phyloP scores from a whole-genome alignment of 2,113 vertebrate genomes.

The Sula dactylatra region DNA sequence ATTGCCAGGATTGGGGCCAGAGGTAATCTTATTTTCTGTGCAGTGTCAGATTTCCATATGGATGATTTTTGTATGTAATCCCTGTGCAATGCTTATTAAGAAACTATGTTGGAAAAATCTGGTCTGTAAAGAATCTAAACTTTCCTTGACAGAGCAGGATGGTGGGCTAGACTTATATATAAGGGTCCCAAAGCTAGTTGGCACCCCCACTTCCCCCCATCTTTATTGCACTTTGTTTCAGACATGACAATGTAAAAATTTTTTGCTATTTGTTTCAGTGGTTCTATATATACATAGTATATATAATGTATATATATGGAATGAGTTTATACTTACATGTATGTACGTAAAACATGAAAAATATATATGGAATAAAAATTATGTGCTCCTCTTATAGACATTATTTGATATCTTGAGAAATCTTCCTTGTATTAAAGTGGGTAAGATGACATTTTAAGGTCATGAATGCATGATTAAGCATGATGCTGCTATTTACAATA shows the following conservation, averaged over 20 bases:
- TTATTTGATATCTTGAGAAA: background rate
- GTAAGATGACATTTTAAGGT: constrained; percentile 70
- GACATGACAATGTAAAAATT: constrained; percentile 32
- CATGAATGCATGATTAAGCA: constrained; percentile 59
- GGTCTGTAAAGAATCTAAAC: background rate
- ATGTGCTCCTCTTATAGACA: too few relatives aligned
- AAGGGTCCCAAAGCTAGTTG: background rate
- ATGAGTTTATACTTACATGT: background rate
- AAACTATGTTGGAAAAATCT: background rate
- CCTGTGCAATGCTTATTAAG: background rate
- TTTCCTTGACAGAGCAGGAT: background rate
- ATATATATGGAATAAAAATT: background rate
- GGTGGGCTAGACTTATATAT: background rate
- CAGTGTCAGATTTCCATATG: background rate
- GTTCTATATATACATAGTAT: background rate
- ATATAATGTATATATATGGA: background rate
- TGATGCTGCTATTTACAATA: constrained; percentile 62
- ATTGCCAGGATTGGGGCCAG: background rate
- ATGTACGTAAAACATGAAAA: background rate
- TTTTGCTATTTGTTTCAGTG: constrained; percentile 51
- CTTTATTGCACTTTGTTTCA: background rate
- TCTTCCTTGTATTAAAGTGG: constrained; percentile 59
- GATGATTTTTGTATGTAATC: background rate
- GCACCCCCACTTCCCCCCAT: accelerated
- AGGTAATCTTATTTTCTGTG: background rate